Conservation (phyloP, 2,888 invertebrate genomes). For the Andrena bucephala region DNA sequence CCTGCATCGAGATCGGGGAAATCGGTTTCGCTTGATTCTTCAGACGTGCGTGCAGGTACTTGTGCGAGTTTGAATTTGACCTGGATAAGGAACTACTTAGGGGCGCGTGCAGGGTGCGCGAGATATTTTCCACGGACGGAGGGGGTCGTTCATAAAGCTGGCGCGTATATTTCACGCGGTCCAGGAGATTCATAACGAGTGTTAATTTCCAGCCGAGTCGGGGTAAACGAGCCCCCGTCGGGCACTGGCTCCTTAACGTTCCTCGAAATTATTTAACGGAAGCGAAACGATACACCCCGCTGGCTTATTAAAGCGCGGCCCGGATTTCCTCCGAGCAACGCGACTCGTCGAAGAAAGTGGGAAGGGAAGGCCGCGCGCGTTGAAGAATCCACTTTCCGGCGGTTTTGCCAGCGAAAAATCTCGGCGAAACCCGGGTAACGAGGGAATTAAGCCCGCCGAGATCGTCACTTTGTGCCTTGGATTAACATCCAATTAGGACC, state of each 20-base stretch:
- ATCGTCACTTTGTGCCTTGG: neutral
- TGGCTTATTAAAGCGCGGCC: slow-evolving; percentile 43
- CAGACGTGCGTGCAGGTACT: too few species aligned
- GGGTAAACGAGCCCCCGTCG: slow-evolving; percentile 13
- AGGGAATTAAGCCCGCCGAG: neutral
- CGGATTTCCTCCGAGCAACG: slow-evolving; percentile 10
- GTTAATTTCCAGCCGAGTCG: slow-evolving; percentile 36
- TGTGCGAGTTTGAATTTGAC: too few species aligned
- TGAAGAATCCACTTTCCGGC: slow-evolving; percentile 13
- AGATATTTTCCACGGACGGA: neutral
- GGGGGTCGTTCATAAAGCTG: neutral
- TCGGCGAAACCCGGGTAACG: neutral
- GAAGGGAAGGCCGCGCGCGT: neutral
- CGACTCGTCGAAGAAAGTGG: slow-evolving; percentile 22
- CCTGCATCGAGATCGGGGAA: too few species aligned
- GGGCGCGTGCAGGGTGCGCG: neutral
- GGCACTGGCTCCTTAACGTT: slow-evolving; percentile 20
- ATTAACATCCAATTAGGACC: slow-evolving; percentile 12
- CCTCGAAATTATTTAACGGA: slow-evolving; percentile 41
- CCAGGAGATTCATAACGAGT: slow-evolving; percentile 4
- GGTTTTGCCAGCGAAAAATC: neutral
- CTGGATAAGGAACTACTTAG: too few species aligned
- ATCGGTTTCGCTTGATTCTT: too few species aligned
- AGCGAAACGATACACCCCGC: slow-evolving; percentile 35
- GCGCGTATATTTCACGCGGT: neutral